Evolutionary conservation across 2,113 vertebrate species (phyloP), one percentile per base, ranked within the genome.

Genomic region (Ammodytes marinus): DNA sequence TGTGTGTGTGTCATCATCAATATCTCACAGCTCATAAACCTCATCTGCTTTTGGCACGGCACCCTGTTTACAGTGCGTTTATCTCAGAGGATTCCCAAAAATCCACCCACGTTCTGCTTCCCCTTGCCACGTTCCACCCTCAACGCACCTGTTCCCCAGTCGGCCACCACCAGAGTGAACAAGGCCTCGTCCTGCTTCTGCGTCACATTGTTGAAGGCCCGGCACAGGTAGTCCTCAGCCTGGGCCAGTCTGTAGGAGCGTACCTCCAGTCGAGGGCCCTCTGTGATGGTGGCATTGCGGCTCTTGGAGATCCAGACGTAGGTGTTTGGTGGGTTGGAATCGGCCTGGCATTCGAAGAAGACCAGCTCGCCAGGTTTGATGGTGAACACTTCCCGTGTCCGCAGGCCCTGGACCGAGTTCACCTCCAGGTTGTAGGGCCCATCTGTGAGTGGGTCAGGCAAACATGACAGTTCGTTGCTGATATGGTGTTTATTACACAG

Each of bases 281-380:
- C 92, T 10, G 94, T 96, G 85, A 99, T 94, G 58, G 96, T 97
- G 5, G 68, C 69, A 39, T 99, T 99, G 87, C 91, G 92, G 74
- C 89, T 91, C 77, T 94, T 97, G 27, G 88, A 96, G 85, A 97
- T 96, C 98, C 98, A 99, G 2, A 94, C 96, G 4, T 96, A 99
- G 84, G 91, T 96, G 91, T 98, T 99, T 47, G 98, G 97, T 43
- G 98, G 98, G 76, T 99, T 97, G 64, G 98, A 99, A 61, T 99
- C 98, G 0, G 98, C 98, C 19, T 94, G 96, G 91, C 98, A 99
- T 74, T 98, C 93, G 4, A 99, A 98, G 70, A 95, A 94, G 63
- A 96, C 90, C 59, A 96, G 94, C 89, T 98, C 96, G 47, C 97
- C 97, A 2, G 95, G 76, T 65, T 97, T 96, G 77, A 99, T 94